A percentile compares a stretch with the other conserved stretches of the same genome.
Evolutionary conservation across 2,113 vertebrate genomes (phyloP).

Genomic region (Heptranchias perlo): DNA sequence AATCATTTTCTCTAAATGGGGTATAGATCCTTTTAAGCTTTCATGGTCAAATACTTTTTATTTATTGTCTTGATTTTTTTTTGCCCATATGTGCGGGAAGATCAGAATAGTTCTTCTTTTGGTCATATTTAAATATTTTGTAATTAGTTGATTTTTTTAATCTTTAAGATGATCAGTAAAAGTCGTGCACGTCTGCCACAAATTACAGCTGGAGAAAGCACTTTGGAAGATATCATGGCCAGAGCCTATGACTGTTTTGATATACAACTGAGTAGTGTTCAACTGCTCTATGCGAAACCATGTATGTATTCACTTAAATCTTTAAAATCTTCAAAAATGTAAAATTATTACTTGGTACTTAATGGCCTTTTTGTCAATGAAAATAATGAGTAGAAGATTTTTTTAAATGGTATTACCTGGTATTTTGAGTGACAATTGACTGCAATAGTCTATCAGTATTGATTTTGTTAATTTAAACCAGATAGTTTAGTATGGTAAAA

Average conservation of each 20-base stretch:
- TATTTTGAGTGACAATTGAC: neutral
- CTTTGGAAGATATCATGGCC: constrained; percentile 87
- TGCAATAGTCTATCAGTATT: neutral
- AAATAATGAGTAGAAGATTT: neutral
- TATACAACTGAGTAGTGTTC: constrained; percentile 82
- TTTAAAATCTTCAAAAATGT: neutral
- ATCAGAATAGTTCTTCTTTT: neutral
- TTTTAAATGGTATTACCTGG: neutral
- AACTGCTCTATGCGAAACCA: constrained; percentile 82
- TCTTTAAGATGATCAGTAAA: constrained; percentile 73
- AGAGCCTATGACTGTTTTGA: constrained; percentile 93
- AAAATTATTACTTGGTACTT: neutral
- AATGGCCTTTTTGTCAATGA: constrained; percentile 14
- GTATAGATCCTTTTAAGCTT: neutral
- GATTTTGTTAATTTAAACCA: neutral
- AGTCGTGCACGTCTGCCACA: constrained; percentile 69
- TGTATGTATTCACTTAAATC: constrained; percentile 58
- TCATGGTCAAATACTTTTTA: neutral
- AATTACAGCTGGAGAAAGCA: constrained; percentile 63
- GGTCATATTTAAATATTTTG: neutral
- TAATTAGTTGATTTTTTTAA: neutral
- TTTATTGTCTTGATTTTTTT: neutral
- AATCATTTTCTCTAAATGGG: neutral
- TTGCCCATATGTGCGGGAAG: neutral
- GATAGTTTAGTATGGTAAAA: neutral